Evolutionary conservation across 2,797 vertebrate species (phyloP).

Genomic region (Capromys pilorides): DNA sequence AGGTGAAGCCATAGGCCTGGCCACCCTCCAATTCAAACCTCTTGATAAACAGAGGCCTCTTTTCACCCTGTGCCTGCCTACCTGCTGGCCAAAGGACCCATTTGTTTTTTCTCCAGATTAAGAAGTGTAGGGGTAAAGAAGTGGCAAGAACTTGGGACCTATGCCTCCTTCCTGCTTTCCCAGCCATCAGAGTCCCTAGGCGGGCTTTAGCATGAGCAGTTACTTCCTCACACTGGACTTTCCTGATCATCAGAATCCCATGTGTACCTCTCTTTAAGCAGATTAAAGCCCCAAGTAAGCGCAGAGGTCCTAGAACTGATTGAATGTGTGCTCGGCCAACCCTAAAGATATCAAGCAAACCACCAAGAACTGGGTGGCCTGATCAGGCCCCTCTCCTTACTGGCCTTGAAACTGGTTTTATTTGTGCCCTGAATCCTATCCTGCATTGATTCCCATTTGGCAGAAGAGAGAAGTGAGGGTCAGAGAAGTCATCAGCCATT

Average conservation of each 20-base stretch:
- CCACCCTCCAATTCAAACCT: not conserved
- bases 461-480: not conserved
- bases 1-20: slow-evolving; percentile 23
- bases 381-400: not conserved
- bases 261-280: not conserved
- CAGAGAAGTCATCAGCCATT: not conserved
- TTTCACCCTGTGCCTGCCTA: not conserved
- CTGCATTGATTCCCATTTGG: not conserved
- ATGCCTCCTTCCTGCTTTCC: slow-evolving; percentile 57
- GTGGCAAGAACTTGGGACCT: not conserved
- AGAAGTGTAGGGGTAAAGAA: slow-evolving; percentile 1
- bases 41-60: not conserved
- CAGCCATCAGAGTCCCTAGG: not conserved
- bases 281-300: not conserved
- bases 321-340: not conserved
- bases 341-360: not conserved
- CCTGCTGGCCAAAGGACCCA: not conserved
- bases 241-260: not conserved
- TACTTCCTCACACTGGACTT: not conserved
- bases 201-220: not conserved
- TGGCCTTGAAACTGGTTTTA: not conserved
- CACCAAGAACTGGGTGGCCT: not conserved
- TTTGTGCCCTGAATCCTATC: not conserved
- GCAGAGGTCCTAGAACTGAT: not conserved
- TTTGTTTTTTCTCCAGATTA: slow-evolving; percentile 52